Percentiles rank a stretch among this genome's conserved stretches.
phyloP scores from a whole-genome alignment of 2,888 invertebrate species.

The Leistus spinibarbis region DNA sequence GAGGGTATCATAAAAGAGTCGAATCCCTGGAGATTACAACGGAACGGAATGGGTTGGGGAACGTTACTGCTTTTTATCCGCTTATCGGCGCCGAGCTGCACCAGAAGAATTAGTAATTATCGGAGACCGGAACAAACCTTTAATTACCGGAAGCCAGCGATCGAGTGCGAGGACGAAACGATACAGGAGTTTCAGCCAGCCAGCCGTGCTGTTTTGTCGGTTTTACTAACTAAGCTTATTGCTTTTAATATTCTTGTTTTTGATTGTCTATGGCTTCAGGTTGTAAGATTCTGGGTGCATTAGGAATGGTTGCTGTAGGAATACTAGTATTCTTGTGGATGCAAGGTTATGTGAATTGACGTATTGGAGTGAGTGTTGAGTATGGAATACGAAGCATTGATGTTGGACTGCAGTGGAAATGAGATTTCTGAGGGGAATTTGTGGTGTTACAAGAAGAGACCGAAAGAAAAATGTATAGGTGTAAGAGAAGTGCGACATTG shows the following conservation, averaged over 20 bases:
- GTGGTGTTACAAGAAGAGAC: no score
- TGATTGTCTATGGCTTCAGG: no score
- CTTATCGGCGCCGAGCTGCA: constrained; percentile 8
- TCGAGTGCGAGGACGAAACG: background rate
- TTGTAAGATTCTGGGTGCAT: no score
- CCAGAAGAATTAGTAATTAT: constrained; percentile 23
- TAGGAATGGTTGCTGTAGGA: no score
- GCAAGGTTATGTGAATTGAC: no score
- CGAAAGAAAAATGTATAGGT: no score
- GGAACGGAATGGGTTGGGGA: no score
- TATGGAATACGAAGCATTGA: no score
- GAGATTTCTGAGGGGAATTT: background rate
- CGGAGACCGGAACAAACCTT: constrained; percentile 17
- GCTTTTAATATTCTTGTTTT: background rate
- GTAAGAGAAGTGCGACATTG: no score
- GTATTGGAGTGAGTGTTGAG: no score
- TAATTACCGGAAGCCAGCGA: constrained; percentile 10
- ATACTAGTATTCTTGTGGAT: no score
- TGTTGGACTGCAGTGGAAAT: background rate
- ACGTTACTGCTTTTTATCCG: constrained; percentile 18
- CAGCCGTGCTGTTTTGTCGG: background rate
- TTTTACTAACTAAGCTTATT: background rate
- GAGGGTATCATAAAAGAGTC: constrained; percentile 3
- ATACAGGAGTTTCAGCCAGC: constrained; percentile 3
- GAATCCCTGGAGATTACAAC: constrained; percentile 18